Base-by-base conservation (phyloP, 2,888 invertebrate species). In the Protonemura montana region DNA sequence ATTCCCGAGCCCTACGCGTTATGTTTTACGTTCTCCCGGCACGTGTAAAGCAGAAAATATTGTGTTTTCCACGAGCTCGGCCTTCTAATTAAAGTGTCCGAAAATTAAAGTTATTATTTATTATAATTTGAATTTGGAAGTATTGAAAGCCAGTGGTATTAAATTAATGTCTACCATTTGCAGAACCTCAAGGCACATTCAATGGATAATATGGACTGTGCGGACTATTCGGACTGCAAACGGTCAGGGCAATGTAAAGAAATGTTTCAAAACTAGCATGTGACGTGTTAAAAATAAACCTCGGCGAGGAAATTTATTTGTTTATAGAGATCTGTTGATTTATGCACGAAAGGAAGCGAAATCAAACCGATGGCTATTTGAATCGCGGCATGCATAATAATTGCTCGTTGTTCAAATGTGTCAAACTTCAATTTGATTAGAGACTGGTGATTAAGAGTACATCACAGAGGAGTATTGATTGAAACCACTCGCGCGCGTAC, bases 21-120 rank as follows among this genome's bases (percentile, higher is more conserved):
- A 41, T 59, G 13, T 59, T 59, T 59, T 13, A 59, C 59, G 59
- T 59, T 59, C 59, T 59, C 21, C 13, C 59, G 35, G 35, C 35
- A 6, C 35, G 59, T 59, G 59, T 59, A 21, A 21, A 59, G 59
- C 59, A 59, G 59, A 59, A 78, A 28, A 78, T 26, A 78, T 78
- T 78, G 78, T 78, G 78, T 78, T 78, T 78, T 78, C 26, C n/a
- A n/a, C n/a, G n/a, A n/a, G n/a, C n/a, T 6, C 78, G 59, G 59
- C 6, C 78, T 27, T 26, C 7, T 28, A 78, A 78, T 78, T 26
- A 78, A 26, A 78, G 28, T 78, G 78, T 78, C 26, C 26, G 28
- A 78, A 78, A 78, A 27, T 78, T 59, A 59, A 59, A 78, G 26
- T 21, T 27, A n/a, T 27, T 78, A 78, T 78, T 26, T 78, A 78